These are phyloP conservation scores for Oscheius sp. DNA, from an alignment of 2,888 invertebrate genomes.

Conservation along the genomic window DNA sequence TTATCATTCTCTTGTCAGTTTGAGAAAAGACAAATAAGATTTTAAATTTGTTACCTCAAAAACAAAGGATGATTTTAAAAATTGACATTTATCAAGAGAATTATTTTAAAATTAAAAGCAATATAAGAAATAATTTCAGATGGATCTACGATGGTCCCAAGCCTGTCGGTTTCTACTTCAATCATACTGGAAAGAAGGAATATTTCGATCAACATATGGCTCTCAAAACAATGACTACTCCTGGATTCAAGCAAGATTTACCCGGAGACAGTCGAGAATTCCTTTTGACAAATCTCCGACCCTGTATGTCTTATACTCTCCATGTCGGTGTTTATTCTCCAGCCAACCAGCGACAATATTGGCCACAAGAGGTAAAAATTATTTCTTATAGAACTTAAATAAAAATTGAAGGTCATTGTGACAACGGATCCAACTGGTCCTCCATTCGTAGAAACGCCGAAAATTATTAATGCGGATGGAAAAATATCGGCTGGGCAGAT, in stretches of 20 bases:
- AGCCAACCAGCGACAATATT: conserved; percentile 55
- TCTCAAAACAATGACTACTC: conserved; percentile 61
- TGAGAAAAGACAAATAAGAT: too few relatives aligned
- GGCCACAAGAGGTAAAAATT: conserved; percentile 61
- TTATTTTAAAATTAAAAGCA: neutral
- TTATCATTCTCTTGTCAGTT: too few relatives aligned
- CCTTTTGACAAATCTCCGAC: conserved; percentile 59
- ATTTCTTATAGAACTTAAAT: neutral
- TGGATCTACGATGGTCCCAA: conserved; percentile 66
- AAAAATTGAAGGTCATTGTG: conserved; percentile 34
- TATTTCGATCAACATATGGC: conserved; percentile 63
- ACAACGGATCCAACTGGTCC: conserved; percentile 65
- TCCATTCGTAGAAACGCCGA: conserved; percentile 63
- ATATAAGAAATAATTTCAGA: conserved; percentile 32
- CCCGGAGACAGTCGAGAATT: conserved; percentile 37
- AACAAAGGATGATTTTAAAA: neutral
- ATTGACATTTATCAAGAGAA: neutral
- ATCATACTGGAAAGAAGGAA: conserved; percentile 66
- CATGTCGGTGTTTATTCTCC: conserved; percentile 62
- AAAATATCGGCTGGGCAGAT: conserved; percentile 46
- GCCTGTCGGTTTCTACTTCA: conserved; percentile 63
- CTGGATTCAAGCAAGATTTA: conserved; percentile 58
- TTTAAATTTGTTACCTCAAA: neutral
- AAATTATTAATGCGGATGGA: conserved; percentile 42
- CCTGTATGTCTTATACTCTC: conserved; percentile 66